Base-by-base conservation (phyloP, 2,888 invertebrate genomes). In the Trileptium ribeirensis region DNA sequence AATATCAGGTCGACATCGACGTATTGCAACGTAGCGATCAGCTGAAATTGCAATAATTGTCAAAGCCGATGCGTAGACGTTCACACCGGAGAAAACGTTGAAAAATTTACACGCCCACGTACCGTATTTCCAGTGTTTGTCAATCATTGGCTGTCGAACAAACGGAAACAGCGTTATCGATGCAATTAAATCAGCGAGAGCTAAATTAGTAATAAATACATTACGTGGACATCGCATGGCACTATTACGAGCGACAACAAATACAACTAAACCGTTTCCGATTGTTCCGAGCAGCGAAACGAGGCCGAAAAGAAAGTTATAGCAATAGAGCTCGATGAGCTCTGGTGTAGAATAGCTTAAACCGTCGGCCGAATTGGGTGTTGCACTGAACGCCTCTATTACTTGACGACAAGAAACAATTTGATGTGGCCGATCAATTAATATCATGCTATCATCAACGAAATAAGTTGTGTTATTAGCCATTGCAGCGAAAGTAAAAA, bases 191-290 rank as follows among this genome's bases (percentile, higher is more conserved):
- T 75, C 77, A 3, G 77, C 77, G 8, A 75, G n/a, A 29, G 77
- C 77, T 3, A 75, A n/a, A n/a, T 75, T 75, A 3, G 77, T 75
- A 38, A 75, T 75, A 38, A 75, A 75, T n/a, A 75, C 77, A 39
- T 75, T 75, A 33, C 77, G 36, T 33, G 77, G n/a, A 38, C 38
- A 34, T 8, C 77, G 77, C 77, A 75, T 75, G 2, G 34, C n/a
- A 24, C 29, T 29, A 37, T 75, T 75, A 8, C 39, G 36, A 36
- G 39, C 38, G 8, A 75, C 77, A n/a, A 75, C 77, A 36, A 37
- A 75, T 15, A 33, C 34, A 2, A 75, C 77, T 36, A 75, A 38
- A 36, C 77, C 51, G 24, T 51, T 51, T 15, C 51, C 51, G 24
- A 51, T 51, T 8, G 8, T 15, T 15, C 51, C 51, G 24, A 51